Conservation (phyloP, 2,888 invertebrate species). For the Tetheella fluctuosa region DNA sequence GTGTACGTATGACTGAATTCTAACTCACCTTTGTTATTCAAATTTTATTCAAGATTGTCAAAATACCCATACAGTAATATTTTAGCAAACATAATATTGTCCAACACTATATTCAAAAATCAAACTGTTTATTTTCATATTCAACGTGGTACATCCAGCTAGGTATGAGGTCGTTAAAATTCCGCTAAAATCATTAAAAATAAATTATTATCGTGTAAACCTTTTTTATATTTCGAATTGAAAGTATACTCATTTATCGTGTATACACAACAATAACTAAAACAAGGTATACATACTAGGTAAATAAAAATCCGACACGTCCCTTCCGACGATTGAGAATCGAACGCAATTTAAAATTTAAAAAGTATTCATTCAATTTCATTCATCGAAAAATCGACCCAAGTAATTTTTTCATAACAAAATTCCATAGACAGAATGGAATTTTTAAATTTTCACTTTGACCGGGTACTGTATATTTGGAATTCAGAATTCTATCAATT, state of each 20-base stretch:
- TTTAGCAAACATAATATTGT: no score
- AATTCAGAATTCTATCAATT: constrained; percentile 39
- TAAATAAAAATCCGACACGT: constrained; percentile 14
- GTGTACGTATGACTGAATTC: no score
- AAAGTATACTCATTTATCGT: constrained; percentile 25
- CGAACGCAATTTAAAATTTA: constrained; percentile 44
- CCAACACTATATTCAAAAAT: no score
- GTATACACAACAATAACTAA: no score
- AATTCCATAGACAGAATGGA: constrained; percentile 33
- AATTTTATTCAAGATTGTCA: no score
- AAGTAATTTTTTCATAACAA: constrained; percentile 33
- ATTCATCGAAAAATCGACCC: constrained; percentile 34
- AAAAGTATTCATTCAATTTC: constrained; percentile 45
- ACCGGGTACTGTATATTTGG: background rate
- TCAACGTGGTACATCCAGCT: no score
- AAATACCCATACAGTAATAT: background rate
- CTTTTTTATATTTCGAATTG: constrained; percentile 12
- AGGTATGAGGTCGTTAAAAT: background rate
- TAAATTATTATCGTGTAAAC: background rate
- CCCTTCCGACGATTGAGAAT: constrained; percentile 27
- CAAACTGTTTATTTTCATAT: background rate
- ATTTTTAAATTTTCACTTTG: constrained; percentile 33
- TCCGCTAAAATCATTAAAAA: background rate
- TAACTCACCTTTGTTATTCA: no score
- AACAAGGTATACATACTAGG: no score